These are phyloP conservation scores for Urechis unicinctus DNA, from an alignment of 2,888 invertebrate genomes.

Conservation along the genomic window DNA sequence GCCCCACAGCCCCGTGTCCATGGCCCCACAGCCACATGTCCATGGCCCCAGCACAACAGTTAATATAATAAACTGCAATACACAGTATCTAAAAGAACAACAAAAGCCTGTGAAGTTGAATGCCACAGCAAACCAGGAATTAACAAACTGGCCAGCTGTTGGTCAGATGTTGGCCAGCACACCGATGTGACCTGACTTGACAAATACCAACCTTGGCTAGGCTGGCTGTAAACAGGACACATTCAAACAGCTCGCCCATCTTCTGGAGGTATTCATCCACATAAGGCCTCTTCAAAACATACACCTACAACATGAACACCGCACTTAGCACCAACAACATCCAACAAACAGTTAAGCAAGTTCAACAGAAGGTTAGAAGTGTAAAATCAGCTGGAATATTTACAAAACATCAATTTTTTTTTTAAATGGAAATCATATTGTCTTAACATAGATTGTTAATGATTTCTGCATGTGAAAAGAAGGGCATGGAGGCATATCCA, in stretches of 20 bases:
- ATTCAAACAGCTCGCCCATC: constrained; percentile 98
- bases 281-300: constrained; percentile 97
- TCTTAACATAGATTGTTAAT: too few species aligned
- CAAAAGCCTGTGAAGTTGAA: too few species aligned
- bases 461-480: too few species aligned
- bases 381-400: neutral
- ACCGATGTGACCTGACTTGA: neutral
- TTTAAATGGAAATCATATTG: neutral
- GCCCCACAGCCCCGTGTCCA: too few species aligned
- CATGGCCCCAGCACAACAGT: too few species aligned
- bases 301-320: constrained; percentile 54
- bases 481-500: too few species aligned
- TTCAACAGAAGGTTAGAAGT: neutral
- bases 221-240: constrained; percentile 98
- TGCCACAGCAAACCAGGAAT: too few species aligned
- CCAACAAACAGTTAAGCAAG: neutral
- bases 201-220: constrained; percentile 71
- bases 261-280: constrained; percentile 97
- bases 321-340: neutral
- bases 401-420: neutral
- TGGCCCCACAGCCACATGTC: too few species aligned
- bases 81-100: too few species aligned
- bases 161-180: too few species aligned
- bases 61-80: too few species aligned
- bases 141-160: too few species aligned